Base-by-base conservation (phyloP, 2,888 invertebrate genomes). In the Brassicogethes aeneus region DNA sequence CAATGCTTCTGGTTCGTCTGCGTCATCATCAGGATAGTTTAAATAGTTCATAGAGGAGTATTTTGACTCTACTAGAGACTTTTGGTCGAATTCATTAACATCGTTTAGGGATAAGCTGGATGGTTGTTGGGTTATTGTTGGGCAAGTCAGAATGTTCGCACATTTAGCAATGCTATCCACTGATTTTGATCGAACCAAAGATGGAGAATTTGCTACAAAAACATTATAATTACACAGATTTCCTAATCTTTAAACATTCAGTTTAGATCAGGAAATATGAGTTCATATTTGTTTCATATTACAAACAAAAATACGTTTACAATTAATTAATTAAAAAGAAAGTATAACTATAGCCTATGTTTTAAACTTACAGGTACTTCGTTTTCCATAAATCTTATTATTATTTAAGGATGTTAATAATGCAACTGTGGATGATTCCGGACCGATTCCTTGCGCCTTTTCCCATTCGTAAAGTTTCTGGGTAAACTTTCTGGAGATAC, bases 381-480 rank as follows among this genome's bases (percentile, higher is more conserved):
- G n/a, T n/a, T n/a, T n/a, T n/a, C n/a, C n/a, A n/a, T n/a, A n/a
- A n/a, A n/a, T 23, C 23, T 23, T 23, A 23, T 5, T 10, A 7
- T 23, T 23, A 23, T 23, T 23, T 23, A 72, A 74, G 0, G 80
- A 77, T 58, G 76, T 80, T 2, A 90, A 70, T 0, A 90, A 67
- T 0, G 88, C 85, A 51, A 90, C 86, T 0, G 89, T 89, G 1
- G 89, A 90, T 0, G 81, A 82, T 64, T 90, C 89, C 0, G 89
- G 89, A 0, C 83, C 82, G 42, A 90, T 89, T 1, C 89, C 89
- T 44, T 82, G 73, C n/a, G 87, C 84, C 56, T 88, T 87, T 61
- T 89, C 87, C 92, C 92, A 93, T 63, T 92, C 91, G 64, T 90
- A 90, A 0, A 93, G 73, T 58, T 89, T 90, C 16, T 85, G 80